phyloP scores from a whole-genome alignment of 2,797 vertebrate species.

The Micropoecilia bifurca region DNA sequence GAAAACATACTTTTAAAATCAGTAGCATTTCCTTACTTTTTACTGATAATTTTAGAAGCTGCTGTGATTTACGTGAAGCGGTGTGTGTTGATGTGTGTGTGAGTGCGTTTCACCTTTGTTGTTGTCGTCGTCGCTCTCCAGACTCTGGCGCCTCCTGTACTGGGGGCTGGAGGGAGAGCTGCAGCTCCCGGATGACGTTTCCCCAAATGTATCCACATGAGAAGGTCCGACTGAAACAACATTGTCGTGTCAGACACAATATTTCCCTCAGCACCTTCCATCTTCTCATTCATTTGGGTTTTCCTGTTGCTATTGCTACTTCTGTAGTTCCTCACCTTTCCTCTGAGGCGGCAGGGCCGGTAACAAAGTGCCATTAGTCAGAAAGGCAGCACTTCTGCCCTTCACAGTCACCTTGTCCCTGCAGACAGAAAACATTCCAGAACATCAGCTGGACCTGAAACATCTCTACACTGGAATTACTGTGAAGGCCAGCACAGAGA shows the following conservation, averaged over 20 bases:
- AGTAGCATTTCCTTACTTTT: not conserved
- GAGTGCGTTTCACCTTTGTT: slow-evolving; percentile 74
- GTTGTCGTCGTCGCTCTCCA: slow-evolving; percentile 92
- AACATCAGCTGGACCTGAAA: not conserved
- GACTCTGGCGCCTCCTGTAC: slow-evolving; percentile 87
- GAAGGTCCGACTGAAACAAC: slow-evolving; percentile 75
- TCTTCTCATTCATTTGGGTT: not conserved
- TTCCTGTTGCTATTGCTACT: not conserved
- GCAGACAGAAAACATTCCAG: not conserved
- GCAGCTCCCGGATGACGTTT: slow-evolving; percentile 94
- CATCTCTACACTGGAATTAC: not conserved
- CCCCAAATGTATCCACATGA: slow-evolving; percentile 88
- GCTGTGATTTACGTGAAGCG: too few species aligned
- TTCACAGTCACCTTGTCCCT: slow-evolving; percentile 65
- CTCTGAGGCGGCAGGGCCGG: slow-evolving; percentile 28
- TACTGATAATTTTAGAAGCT: not conserved
- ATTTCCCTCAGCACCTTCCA: not conserved
- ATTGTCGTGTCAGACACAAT: not conserved
- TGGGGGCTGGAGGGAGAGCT: slow-evolving; percentile 94
- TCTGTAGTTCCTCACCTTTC: slow-evolving; percentile 64
- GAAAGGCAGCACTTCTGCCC: slow-evolving; percentile 29
- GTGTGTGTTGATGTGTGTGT: too few species aligned
- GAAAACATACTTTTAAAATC: not conserved
- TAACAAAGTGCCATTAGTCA: slow-evolving; percentile 60
- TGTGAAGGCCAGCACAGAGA: not conserved